These are phyloP conservation scores for Halcyon leucocephala DNA, from an alignment of 2,797 vertebrate genomes.

Conservation along the genomic window DNA sequence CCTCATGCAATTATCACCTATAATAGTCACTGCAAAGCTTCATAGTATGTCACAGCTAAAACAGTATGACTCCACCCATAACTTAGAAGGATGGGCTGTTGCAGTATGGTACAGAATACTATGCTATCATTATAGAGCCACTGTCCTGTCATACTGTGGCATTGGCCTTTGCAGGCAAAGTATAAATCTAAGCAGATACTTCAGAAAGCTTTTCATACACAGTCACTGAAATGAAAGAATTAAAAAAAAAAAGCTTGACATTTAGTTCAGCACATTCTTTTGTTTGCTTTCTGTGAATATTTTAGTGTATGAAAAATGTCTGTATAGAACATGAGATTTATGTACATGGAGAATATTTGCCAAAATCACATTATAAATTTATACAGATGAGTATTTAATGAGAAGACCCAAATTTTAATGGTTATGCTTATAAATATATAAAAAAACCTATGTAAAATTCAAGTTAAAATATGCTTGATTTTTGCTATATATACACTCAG, in stretches of 20 bases:
- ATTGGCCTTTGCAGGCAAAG: background rate
- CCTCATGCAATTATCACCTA: background rate
- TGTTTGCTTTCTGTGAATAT: background rate
- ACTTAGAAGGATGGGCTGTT: background rate
- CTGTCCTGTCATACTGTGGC: background rate
- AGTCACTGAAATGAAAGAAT: background rate
- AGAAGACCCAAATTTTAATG: background rate
- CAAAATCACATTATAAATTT: background rate
- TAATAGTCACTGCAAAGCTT: background rate
- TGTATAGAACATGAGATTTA: background rate
- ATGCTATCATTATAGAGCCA: background rate
- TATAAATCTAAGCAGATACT: background rate
- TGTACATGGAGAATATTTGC: background rate
- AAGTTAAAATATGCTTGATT: background rate
- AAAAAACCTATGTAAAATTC: background rate
- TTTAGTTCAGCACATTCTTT: background rate
- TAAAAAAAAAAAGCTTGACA: background rate
- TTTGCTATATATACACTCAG: background rate
- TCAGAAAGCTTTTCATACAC: background rate
- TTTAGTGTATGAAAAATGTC: background rate
- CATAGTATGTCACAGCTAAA: background rate
- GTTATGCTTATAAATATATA: background rate
- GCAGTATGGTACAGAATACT: background rate
- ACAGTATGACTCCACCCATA: background rate
- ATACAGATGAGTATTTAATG: background rate